phyloP scores from a whole-genome alignment of 1,140 invertebrate species.

The Pygmarrhopalites habei region DNA sequence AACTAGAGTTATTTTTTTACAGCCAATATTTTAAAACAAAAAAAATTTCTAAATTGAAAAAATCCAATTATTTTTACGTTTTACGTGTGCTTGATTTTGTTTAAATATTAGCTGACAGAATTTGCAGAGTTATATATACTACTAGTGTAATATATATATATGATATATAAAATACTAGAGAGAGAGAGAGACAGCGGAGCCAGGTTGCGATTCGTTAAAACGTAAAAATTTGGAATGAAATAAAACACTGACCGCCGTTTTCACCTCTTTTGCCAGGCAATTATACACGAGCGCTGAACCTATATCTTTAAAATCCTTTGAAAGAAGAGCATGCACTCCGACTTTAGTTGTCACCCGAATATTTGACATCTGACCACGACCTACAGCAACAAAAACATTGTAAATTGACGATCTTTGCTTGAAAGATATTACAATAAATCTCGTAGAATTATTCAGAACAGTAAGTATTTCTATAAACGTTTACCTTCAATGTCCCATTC shows the following conservation, averaged over 20 bases:
- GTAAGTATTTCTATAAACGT: too few relatives aligned
- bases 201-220: too few relatives aligned
- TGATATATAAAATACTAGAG: too few relatives aligned
- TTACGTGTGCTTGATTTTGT: background rate
- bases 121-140: slow-evolving; percentile 1
- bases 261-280: slow-evolving; percentile 89
- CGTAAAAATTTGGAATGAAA: slow-evolving; percentile 8
- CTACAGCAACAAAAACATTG: too few relatives aligned
- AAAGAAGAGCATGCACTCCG: slow-evolving; percentile 74
- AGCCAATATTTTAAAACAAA: too few relatives aligned
- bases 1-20: too few relatives aligned
- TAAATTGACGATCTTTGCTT: too few relatives aligned
- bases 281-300: slow-evolving; percentile 84
- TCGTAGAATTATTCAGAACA: too few relatives aligned
- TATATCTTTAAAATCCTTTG: slow-evolving; percentile 64
- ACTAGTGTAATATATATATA: too few relatives aligned
- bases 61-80: slow-evolving; percentile 5
- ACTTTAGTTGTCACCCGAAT: slow-evolving; percentile 84
- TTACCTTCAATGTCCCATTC: slow-evolving; percentile 72
- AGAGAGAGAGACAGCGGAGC: too few relatives aligned
- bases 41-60: too few relatives aligned
- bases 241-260: slow-evolving; percentile 92
- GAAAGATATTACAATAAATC: too few relatives aligned
- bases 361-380: slow-evolving; percentile 62
- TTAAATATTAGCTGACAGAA: background rate